A percentile compares a stretch with the other conserved stretches of the same genome.
phyloP scores from a whole-genome alignment of 2,888 invertebrate genomes.

The Antheraea yamamai region DNA sequence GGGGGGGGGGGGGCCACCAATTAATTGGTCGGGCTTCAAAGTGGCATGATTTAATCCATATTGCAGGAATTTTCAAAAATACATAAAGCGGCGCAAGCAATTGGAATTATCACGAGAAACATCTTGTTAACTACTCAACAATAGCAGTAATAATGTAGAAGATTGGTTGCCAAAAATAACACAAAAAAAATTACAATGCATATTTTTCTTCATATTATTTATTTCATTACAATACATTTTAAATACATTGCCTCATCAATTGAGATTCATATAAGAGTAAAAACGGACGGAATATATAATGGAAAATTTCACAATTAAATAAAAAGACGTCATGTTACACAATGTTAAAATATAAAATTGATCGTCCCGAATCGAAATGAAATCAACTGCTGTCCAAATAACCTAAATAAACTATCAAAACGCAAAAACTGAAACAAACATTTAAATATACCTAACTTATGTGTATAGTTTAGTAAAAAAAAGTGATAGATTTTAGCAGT shows the following conservation, averaged over 20 bases:
- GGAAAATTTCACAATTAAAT: not conserved
- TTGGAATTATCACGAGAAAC: too few species aligned
- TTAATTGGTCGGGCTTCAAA: too few species aligned
- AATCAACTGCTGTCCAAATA: not conserved
- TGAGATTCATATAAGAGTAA: slow-evolving; percentile 51
- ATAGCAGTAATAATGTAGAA: too few species aligned
- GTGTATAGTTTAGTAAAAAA: too few species aligned
- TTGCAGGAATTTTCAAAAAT: too few species aligned
- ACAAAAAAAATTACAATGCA: too few species aligned
- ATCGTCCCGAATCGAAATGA: not conserved
- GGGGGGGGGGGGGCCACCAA: too few species aligned
- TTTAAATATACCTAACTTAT: not conserved
- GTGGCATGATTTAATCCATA: too few species aligned
- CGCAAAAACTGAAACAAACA: not conserved
- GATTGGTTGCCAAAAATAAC: too few species aligned
- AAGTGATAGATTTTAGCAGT: too few species aligned
- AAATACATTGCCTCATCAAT: slow-evolving; percentile 23
- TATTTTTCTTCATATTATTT: not conserved
- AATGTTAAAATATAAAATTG: not conserved
- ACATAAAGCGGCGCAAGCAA: too few species aligned
- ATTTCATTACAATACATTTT: not conserved
- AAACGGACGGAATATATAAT: slow-evolving; percentile 57
- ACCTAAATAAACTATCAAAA: not conserved
- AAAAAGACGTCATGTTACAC: slow-evolving; percentile 22
- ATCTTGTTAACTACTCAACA: too few species aligned